Evolutionary conservation across 2,888 invertebrate genomes (phyloP).

Genomic region (Auanema freiburgensis): DNA sequence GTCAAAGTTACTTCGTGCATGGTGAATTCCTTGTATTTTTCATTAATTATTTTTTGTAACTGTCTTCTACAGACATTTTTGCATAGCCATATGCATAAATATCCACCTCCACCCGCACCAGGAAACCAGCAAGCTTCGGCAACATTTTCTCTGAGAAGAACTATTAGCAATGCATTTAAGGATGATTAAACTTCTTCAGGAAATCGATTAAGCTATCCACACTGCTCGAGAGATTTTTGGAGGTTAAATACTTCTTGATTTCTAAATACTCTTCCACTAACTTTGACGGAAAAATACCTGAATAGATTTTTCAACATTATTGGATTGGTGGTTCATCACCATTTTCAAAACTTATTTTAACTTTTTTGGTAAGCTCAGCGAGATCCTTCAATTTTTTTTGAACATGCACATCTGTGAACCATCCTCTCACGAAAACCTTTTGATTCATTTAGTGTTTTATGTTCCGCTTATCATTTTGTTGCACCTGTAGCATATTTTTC

Average conservation of each 20-base stretch:
- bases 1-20: too few relatives aligned
- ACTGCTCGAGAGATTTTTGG: slow-evolving; percentile 40
- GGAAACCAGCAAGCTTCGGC: slow-evolving; percentile 47
- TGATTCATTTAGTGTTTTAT: neutral
- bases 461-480: neutral
- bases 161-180: slow-evolving; percentile 2
- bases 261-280: slow-evolving; percentile 39
- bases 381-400: neutral
- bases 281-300: slow-evolving; percentile 35
- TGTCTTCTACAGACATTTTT: too few relatives aligned
- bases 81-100: slow-evolving; percentile 43
- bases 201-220: slow-evolving; percentile 38
- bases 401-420: slow-evolving; percentile 3
- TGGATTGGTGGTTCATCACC: neutral
- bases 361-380: neutral
- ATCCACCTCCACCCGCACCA: slow-evolving; percentile 60
- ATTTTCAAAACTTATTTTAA: neutral
- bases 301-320: neutral
- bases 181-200: slow-evolving; percentile 12
- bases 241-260: slow-evolving; percentile 48
- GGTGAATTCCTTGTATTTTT: too few relatives aligned
- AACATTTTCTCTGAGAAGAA: slow-evolving; percentile 21
- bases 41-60: too few relatives aligned
- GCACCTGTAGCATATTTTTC: slow-evolving; percentile 69
- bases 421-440: neutral